A percentile compares a stretch with the other conserved stretches of the same genome.
Conservation (phyloP, 2,888 invertebrate species). For the Eurois occulta region DNA sequence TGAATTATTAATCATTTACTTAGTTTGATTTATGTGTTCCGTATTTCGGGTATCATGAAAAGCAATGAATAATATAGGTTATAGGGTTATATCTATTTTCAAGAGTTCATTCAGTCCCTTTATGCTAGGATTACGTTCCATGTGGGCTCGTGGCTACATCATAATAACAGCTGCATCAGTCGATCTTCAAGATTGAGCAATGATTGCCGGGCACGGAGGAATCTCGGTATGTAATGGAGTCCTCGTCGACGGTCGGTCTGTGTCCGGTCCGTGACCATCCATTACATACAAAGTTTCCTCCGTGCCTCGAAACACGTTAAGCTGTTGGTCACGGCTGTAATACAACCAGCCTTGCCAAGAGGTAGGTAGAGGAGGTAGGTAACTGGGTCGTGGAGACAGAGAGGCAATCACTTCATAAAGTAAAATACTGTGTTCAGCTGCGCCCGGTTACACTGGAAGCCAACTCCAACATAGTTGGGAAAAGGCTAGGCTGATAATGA, state of each 20-base stretch:
- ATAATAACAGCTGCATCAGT: background rate
- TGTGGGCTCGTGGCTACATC: background rate
- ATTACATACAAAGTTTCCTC: background rate
- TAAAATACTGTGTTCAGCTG: background rate
- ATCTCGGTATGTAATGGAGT: no score
- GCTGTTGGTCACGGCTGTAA: background rate
- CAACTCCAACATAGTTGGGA: background rate
- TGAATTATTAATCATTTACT: slow-evolving; percentile 28
- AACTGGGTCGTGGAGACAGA: background rate
- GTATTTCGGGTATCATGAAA: background rate
- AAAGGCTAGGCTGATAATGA: background rate
- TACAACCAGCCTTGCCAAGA: background rate
- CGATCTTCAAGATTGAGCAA: background rate
- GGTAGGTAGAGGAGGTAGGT: no score
- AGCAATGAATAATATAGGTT: no score
- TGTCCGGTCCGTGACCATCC: background rate
- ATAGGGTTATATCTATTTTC: background rate
- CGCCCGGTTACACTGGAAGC: background rate
- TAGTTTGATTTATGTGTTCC: slow-evolving; percentile 21
- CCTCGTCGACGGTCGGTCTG: no score
- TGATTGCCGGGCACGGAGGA: background rate
- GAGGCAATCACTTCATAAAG: background rate
- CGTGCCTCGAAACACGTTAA: background rate
- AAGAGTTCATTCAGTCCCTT: background rate
- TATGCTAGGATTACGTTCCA: background rate